phyloP scores from a whole-genome alignment of 2,113 vertebrate species.

The Dermatemys mawii region DNA sequence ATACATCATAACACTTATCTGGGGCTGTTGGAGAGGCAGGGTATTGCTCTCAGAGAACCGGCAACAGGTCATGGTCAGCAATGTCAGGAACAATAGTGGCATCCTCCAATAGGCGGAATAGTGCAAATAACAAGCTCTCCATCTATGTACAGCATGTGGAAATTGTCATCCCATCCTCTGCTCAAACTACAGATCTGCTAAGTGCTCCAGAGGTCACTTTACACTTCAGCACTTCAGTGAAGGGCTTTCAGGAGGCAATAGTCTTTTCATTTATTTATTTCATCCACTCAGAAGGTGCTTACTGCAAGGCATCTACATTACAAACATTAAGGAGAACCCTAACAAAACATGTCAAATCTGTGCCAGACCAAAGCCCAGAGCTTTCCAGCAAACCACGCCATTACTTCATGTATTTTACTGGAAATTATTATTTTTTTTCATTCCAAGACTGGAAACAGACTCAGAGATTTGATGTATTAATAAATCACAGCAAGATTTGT shows the following conservation, averaged over 20 bases:
- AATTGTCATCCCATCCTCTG: constrained; percentile 28
- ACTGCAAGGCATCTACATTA: neutral
- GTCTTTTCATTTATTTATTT: constrained; percentile 35
- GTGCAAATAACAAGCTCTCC: constrained; percentile 60
- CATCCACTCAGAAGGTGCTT: neutral
- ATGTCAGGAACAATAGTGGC: constrained; percentile 78
- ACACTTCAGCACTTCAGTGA: neutral
- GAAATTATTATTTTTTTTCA: neutral
- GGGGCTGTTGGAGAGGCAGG: constrained; percentile 41
- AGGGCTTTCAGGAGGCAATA: neutral
- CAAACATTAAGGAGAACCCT: neutral
- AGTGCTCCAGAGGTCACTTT: constrained; percentile 12
- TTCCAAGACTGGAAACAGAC: constrained; percentile 42
- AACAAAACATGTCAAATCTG: constrained; percentile 21
- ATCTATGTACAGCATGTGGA: constrained; percentile 51
- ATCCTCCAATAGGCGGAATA: constrained; percentile 71
- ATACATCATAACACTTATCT: constrained; percentile 76
- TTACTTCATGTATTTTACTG: neutral
- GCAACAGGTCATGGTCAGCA: constrained; percentile 71
- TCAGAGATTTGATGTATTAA: constrained; percentile 11
- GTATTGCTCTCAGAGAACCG: constrained; percentile 48
- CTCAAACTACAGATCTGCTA: neutral
- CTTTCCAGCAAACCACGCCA: neutral
- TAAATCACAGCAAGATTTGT: neutral
- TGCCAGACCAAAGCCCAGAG: neutral